Evolutionary conservation across 2,113 vertebrate species (phyloP), one percentile per base, ranked within the genome.

Genomic region (Delphinus delphis): DNA sequence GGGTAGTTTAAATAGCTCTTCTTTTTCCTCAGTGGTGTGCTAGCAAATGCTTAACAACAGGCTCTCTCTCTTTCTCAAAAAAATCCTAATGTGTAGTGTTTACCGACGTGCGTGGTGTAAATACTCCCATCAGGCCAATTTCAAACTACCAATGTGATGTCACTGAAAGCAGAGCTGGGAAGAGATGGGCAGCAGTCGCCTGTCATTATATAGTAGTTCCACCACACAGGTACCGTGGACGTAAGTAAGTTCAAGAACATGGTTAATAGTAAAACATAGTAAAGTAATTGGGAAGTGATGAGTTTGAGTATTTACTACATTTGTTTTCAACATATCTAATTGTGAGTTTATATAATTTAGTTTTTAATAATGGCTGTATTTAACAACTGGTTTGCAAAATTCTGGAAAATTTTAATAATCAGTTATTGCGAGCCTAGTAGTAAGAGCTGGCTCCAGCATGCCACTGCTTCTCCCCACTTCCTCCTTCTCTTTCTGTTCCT

Each of bases 291-390:
- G 76, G 31, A 88, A 93, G 38, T n/a, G 63, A 44, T 50, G 23
- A 41, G 31, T 28, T 70, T 85, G 80, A 81, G 31, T 77, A 65
- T 76, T 81, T 60, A 15, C 88, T 90, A 68, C 23, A 50, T 84
- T 82, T 86, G 63, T 80, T 92, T 95, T 60, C 94, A 87, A 63
- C 26, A 31, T 53, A 47, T 87, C 79, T 83, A 79, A 80, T 79
- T 65, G 55, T 2, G 23, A 68, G 79, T 74, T 93, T 85, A 44
- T 79, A 5, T 77, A 88, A 83, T 89, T 86, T 77, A 82, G 81
- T 88, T 95, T 88, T 89, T 80, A 86, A 93, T 79, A 63, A 94
- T 65, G 68, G 28, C 95, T 53, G 36, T 93, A 63, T 92, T 97
- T 74, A 80, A 95, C 6, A 77, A 79, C 9, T 50, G 88, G 80